Evolutionary conservation across 2,113 vertebrate genomes (phyloP), one percentile per base, ranked within the genome.

Genomic region (Cyanoramphus novaezelandiae): DNA sequence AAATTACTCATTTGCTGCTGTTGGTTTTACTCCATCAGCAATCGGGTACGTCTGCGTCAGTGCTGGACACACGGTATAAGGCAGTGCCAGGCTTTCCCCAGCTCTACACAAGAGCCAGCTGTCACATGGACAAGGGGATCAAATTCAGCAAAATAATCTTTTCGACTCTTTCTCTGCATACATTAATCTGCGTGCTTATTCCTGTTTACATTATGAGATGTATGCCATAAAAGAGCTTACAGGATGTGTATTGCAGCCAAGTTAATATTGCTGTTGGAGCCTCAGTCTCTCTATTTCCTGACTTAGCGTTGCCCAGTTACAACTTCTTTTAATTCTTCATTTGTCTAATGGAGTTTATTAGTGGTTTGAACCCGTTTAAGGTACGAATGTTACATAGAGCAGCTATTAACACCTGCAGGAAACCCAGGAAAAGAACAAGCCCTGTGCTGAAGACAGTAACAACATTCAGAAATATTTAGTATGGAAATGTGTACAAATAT

Each of bases 241-340:
- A 95, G 95, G 95, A 96, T 96, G 78, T 77, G 59, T 59, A 74
- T 7, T 79, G 84, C 74, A 95, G 94, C 93, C 95, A 95, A 97
- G 91, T 86, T 93, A 92, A 92, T 95, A 92, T 71, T 97, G 92
- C 86, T 97, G 60, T 89, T 95, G 94, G 94, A 97, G 67, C 59
- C 67, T 87, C 93, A 85, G 74, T 49, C 63, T 52, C 92, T 91
- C 57, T 71, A 82, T 95, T 97, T 97, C 95, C 94, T 93, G 93
- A 82, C 62, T 87, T 64, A 78, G 43, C 1, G 3, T 7, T 91
- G 57, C 35, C 47, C 82, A 85, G 81, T 71, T 52, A 64, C 76
- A 77, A 64, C 10, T 50, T 41, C 62, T 78, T 68, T 67, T 0
- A 60, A 77, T 94, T 82, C 19, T 84, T 33, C 20, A 19, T 74